These are phyloP conservation scores for Echinarachnius parma DNA, from an alignment of 53 echinoderm and acorn worm species.

Conservation along the genomic window DNA sequence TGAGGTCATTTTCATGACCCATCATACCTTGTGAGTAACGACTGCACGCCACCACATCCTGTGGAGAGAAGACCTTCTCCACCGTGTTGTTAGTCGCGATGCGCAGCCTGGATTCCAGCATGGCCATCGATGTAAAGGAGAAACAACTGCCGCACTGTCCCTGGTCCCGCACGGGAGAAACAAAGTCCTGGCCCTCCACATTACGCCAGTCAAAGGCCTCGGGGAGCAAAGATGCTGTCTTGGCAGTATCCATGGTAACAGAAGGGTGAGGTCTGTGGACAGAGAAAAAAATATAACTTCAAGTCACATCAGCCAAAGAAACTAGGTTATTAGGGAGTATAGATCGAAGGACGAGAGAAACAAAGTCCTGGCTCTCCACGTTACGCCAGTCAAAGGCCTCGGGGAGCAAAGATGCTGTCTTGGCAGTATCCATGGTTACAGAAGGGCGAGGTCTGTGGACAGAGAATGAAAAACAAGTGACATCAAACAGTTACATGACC, in stretches of 20 bases:
- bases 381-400: too few species aligned
- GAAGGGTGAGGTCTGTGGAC: slow-evolving; percentile 57
- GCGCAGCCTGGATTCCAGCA: slow-evolving; percentile 80
- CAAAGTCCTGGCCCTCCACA: slow-evolving; percentile 75
- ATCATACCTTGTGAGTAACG: slow-evolving; percentile 34
- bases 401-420: too few species aligned
- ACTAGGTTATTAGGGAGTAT: too few species aligned
- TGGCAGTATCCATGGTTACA: too few species aligned
- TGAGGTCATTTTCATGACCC: too few species aligned
- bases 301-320: not conserved
- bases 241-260: slow-evolving; percentile 37
- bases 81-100: slow-evolving; percentile 85
- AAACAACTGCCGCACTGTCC: slow-evolving; percentile 90
- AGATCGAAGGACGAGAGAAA: too few species aligned
- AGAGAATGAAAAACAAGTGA: too few species aligned
- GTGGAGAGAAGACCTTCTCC: slow-evolving; percentile 67
- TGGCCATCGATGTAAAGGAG: slow-evolving; percentile 71
- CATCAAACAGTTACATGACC: too few species aligned
- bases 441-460: too few species aligned
- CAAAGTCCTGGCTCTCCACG: not conserved
- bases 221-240: slow-evolving; percentile 57
- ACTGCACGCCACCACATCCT: slow-evolving; percentile 87
- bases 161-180: slow-evolving; percentile 84
- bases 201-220: slow-evolving; percentile 84
- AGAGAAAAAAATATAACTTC: not conserved